Evolutionary conservation across 2,888 invertebrate genomes (phyloP), one percentile per base, ranked within the genome.

Genomic region (Mesochorus sp.): DNA sequence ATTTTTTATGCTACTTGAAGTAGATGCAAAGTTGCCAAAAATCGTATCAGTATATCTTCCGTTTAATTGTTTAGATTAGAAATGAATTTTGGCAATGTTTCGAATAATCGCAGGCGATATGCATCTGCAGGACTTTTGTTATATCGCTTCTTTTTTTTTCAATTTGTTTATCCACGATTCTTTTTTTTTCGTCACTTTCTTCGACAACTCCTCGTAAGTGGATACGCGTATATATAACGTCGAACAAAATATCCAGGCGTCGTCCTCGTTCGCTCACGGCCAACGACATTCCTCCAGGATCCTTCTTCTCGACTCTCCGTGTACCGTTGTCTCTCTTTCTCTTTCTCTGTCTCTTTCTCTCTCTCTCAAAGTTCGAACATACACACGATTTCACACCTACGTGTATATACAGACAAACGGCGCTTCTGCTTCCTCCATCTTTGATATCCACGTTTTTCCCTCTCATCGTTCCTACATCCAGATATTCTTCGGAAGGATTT

Each of bases 241-340:
- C 70, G 42, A 71, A 66, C 64, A 31, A n/a, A 47, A n/a, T n/a
- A 71, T 76, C 66, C 76, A 28, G 71, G 61, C 71, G 71, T 68
- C 61, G 70, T 55, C 62, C 55, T 77, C 76, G 55, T 81, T 76
- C 80, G 81, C 80, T 86, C 86, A 86, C 73, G 86, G 86, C 76
- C 85, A 76, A 86, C 86, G 81, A 80, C 86, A 86, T 86, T 86
- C 86, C 84, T 83, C 66, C 75, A 80, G 86, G 83, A 85, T 76
- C 62, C 66, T 77, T 64, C 57, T 70, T n/a, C n/a, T n/a, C n/a
- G n/a, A n/a, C 57, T 57, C 64, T 42, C 73, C n/a, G n/a, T n/a
- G 49, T 64, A 67, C 67, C 77, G 44, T 24, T 61, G n/a, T n/a
- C n/a, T n/a, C n/a, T n/a, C n/a, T n/a, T n/a, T n/a, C n/a, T n/a